Conservation (phyloP, 2,113 vertebrate species). For the Vireo altiloquus region DNA sequence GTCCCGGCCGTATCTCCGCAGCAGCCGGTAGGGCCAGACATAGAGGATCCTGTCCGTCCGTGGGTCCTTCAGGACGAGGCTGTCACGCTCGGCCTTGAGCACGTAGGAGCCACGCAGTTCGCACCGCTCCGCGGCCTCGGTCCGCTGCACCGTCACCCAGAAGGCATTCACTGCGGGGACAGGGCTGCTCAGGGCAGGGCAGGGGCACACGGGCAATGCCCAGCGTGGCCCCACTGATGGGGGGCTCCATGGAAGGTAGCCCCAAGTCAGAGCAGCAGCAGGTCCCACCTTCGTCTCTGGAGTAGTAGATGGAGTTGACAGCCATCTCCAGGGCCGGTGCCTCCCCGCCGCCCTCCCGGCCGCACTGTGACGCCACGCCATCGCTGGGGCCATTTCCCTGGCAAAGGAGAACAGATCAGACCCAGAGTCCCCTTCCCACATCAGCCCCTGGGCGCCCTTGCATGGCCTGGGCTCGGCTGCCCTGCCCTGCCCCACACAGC, state of each 20-base stretch:
- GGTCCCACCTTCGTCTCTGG: conserved; percentile 85
- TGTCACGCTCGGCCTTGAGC: conserved; percentile 83
- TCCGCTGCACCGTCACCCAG: conserved; percentile 89
- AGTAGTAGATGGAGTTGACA: conserved; percentile 92
- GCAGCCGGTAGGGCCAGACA: conserved; percentile 92
- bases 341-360: background rate
- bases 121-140: conserved; percentile 90
- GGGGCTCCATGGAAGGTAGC: background rate
- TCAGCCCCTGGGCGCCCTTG: too few relatives aligned
- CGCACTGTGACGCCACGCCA: background rate
- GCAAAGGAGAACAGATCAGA: background rate
- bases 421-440: background rate
- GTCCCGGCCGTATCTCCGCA: conserved; percentile 92
- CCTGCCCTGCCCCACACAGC: background rate
- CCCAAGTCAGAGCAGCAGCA: background rate
- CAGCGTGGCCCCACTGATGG: accelerated
- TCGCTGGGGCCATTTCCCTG: conserved; percentile 49
- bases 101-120: conserved; percentile 81
- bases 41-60: conserved; percentile 75
- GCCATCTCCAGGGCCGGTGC: conserved; percentile 83
- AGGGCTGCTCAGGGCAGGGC: background rate
- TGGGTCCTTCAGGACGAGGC: conserved; percentile 81
- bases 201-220: background rate
- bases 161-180: conserved; percentile 82
- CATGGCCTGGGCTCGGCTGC: too few relatives aligned